Evolutionary conservation across 2,888 invertebrate species (phyloP), one percentile per base, ranked within the genome.

Genomic region (Sarcophaga caerulescens): DNA sequence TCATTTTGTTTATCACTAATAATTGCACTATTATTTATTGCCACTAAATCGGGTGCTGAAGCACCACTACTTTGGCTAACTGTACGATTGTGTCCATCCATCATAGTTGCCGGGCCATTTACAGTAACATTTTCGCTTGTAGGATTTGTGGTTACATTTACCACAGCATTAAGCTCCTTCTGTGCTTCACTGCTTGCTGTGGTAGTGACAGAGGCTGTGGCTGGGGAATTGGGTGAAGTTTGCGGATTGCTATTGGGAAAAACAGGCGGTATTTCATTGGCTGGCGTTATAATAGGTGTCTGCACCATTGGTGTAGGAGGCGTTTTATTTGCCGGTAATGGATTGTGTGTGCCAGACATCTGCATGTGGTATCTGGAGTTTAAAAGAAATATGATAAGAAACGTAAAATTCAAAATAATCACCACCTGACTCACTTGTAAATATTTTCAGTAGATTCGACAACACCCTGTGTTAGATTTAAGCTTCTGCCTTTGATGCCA

Each of bases 381-480:
- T 10, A 35, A 35, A 35, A 44, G 44, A 65, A 35, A 35, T 35
- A 35, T 65, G 6, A 25, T 65, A n/a, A 8, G 25, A 65, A 17
- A 4, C 6, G 14, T 4, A 17, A 23, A 12, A 12, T 65, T 12
- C 10, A 45, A 60, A 23, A 57, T 35, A 35, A 8, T 0, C 2
- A 0, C 2, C 2, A 35, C 35, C 2, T 0, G 2, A 84, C 89
- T 90, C 87, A 93, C 93, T 93, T 93, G 94, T 97, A 96, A 89
- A 96, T 96, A 90, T 96, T 96, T 90, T 96, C 96, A 0, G 97
- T 97, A 88, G 96, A 96, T 90, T 96, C 96, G 14, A 97, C 96
- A 70, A 97, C 96, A 68, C 97, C 97, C 94, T 94, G 94, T 52
- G 94, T 94, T 91, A 98, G 94, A 93, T 97, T 97, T 87, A 98